Evolutionary conservation across 2,797 vertebrate genomes (phyloP).

Genomic region (Chaetodon trifasciatus): DNA sequence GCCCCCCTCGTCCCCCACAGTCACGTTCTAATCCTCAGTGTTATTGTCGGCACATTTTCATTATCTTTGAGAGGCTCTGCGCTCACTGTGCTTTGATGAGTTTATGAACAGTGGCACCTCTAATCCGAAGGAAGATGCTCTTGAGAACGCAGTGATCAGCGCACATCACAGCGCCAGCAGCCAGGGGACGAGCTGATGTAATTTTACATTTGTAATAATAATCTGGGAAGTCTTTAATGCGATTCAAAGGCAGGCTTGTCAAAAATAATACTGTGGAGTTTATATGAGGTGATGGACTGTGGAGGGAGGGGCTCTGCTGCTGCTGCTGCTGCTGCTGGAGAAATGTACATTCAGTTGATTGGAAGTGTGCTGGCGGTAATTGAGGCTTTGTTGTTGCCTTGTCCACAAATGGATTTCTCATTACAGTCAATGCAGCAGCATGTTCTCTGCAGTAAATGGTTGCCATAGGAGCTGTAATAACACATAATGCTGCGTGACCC

Average conservation of each 20-base stretch:
- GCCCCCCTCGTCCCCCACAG: not conserved
- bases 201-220: slow-evolving; percentile 82
- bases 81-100: slow-evolving; percentile 74
- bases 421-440: slow-evolving; percentile 61
- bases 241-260: slow-evolving; percentile 76
- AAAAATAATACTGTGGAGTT: slow-evolving; percentile 68
- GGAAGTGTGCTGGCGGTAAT: slow-evolving; percentile 66
- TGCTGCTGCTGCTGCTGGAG: slow-evolving; percentile 31
- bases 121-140: slow-evolving; percentile 78
- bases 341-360: slow-evolving; percentile 57
- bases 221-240: slow-evolving; percentile 81
- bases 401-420: slow-evolving; percentile 79
- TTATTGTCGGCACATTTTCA: slow-evolving; percentile 78
- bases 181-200: slow-evolving; percentile 71
- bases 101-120: slow-evolving; percentile 82
- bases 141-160: slow-evolving; percentile 70
- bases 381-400: slow-evolving; percentile 77
- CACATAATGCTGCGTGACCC: slow-evolving; percentile 61
- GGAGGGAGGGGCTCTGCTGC: not conserved
- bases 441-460: slow-evolving; percentile 65
- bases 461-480: slow-evolving; percentile 70
- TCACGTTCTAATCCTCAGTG: slow-evolving; percentile 60
- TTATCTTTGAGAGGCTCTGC: slow-evolving; percentile 73
- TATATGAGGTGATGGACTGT: slow-evolving; percentile 64
- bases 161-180: slow-evolving; percentile 57